Conservation (phyloP, 2,797 vertebrate species). For the Amblyraja radiata region DNA sequence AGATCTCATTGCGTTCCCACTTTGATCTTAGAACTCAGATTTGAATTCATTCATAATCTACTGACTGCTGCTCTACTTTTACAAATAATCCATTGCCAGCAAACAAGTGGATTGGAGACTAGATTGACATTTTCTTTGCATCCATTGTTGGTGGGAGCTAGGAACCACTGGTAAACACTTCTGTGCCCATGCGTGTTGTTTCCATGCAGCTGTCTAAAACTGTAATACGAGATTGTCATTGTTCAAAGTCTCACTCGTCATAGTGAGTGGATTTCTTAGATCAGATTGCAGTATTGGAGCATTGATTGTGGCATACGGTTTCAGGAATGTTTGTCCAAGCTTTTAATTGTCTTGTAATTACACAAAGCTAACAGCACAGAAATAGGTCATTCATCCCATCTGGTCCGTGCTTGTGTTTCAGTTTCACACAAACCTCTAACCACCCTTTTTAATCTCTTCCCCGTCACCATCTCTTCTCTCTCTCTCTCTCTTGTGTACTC, state of each 20-base stretch:
- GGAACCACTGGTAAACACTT: no score
- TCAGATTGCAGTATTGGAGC: not conserved
- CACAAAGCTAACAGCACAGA: not conserved
- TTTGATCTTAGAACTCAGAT: not conserved
- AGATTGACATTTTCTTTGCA: not conserved
- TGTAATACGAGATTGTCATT: not conserved
- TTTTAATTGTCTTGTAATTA: constrained; percentile 18
- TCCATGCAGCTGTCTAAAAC: not conserved
- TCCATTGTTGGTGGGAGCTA: not conserved
- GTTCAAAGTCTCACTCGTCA: not conserved
- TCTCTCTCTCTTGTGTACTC: not conserved
- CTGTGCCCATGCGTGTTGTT: not conserved
- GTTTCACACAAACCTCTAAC: not conserved
- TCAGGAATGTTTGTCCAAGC: not conserved
- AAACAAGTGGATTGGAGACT: not conserved
- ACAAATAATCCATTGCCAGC: not conserved
- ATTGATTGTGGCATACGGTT: not conserved
- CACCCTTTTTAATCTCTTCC: not conserved
- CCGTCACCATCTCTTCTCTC: not conserved
- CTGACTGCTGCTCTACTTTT: not conserved
- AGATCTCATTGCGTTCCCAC: not conserved
- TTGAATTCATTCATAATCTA: not conserved
- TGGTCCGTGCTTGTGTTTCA: not conserved
- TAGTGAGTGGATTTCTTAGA: not conserved
- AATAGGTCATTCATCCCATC: not conserved